These are phyloP conservation scores for Macroramphosus scolopax DNA, from an alignment of 2,797 vertebrate species.

Conservation along the genomic window DNA sequence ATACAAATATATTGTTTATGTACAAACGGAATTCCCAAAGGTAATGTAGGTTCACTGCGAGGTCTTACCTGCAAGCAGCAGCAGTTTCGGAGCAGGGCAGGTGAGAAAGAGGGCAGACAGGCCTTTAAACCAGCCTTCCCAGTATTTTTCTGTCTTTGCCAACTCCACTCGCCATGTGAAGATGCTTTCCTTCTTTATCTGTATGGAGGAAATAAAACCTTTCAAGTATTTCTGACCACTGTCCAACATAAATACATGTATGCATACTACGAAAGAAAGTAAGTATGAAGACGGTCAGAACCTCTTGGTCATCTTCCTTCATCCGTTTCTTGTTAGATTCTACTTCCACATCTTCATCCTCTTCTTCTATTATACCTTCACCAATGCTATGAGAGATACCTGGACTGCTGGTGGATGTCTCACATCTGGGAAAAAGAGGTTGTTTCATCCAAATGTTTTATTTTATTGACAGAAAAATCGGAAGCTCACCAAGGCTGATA, in stretches of 20 bases:
- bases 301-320: conserved; percentile 94
- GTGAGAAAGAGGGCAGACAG: conserved; percentile 94
- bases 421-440: conserved; percentile 78
- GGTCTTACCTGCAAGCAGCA: conserved; percentile 90
- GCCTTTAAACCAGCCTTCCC: conserved; percentile 98
- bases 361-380: conserved; percentile 93
- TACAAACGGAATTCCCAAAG: too few species aligned
- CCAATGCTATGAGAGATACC: conserved; percentile 86
- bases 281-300: conserved; percentile 43
- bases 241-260: neutral
- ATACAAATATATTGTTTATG: too few species aligned
- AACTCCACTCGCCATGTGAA: conserved; percentile 97
- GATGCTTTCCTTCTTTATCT: conserved; percentile 90
- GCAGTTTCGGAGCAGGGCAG: conserved; percentile 90
- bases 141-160: conserved; percentile 96
- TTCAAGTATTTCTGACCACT: too few species aligned
- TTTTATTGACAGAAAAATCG: too few species aligned
- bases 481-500: too few species aligned
- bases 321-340: conserved; percentile 91
- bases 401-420: conserved; percentile 83
- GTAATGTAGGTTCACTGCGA: too few species aligned
- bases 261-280: too few species aligned
- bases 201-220: conserved; percentile 7
- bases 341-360: conserved; percentile 84
- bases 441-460: too few species aligned